These are phyloP conservation scores for Galerucella calmariensis DNA, from an alignment of 2,888 invertebrate species.

Conservation along the genomic window DNA sequence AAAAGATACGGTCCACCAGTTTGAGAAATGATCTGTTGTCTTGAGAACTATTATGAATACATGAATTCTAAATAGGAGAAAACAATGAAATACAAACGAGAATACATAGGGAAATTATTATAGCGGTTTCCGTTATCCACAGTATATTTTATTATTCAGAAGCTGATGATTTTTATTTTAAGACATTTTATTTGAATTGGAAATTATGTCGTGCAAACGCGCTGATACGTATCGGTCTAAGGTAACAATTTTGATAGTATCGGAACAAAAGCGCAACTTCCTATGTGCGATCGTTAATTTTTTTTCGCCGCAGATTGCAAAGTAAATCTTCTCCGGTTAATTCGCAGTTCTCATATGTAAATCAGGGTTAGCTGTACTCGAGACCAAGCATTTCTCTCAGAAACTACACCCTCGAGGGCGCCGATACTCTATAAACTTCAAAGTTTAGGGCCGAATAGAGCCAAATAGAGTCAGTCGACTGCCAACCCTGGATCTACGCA, in stretches of 20 bases:
- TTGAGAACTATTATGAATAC: slow-evolving; percentile 21
- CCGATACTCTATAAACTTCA: slow-evolving; percentile 38
- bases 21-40: slow-evolving; percentile 26
- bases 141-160: slow-evolving; percentile 23
- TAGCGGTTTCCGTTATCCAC: slow-evolving; percentile 18
- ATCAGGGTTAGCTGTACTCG: slow-evolving; percentile 40
- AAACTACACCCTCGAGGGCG: slow-evolving; percentile 40
- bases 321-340: slow-evolving; percentile 36
- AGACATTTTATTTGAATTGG: slow-evolving; percentile 18
- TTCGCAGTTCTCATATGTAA: slow-evolving; percentile 39
- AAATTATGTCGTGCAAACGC: slow-evolving; percentile 9
- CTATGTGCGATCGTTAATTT: background rate
- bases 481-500: slow-evolving; percentile 29
- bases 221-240: too few species aligned
- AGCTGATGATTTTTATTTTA: slow-evolving; percentile 3
- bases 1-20: slow-evolving; percentile 16
- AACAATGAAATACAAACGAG: slow-evolving; percentile 30
- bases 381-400: slow-evolving; percentile 40
- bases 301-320: background rate
- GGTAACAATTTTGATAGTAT: too few species aligned
- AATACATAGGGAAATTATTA: slow-evolving; percentile 12
- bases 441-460: slow-evolving; percentile 41
- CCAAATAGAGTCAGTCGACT: slow-evolving; percentile 38
- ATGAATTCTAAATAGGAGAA: slow-evolving; percentile 30
- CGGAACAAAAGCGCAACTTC: too few species aligned